These are phyloP conservation scores for Pseudochirops cupreus DNA, from an alignment of 2,797 vertebrate genomes.

Conservation along the genomic window DNA sequence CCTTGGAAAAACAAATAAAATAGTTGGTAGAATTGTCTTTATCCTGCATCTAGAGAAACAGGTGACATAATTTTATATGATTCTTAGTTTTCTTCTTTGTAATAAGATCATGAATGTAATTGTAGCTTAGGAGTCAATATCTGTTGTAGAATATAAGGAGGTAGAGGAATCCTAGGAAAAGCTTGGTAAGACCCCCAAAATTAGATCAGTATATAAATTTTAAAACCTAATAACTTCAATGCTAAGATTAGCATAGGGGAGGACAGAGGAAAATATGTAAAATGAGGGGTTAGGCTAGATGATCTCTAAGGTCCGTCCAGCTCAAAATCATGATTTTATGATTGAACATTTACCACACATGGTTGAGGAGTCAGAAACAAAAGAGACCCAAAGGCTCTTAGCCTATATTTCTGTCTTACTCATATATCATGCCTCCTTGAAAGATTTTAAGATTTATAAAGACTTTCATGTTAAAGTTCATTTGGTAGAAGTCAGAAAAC, in stretches of 20 bases:
- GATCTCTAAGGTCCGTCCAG: not conserved
- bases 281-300: not conserved
- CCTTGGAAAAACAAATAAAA: not conserved
- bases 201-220: not conserved
- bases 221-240: not conserved
- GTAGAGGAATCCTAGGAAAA: not conserved
- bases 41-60: not conserved
- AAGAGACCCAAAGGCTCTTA: constrained; percentile 8
- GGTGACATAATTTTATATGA: not conserved
- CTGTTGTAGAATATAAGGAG: not conserved
- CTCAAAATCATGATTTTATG: not conserved
- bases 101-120: not conserved
- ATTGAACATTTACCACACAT: not conserved
- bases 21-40: not conserved
- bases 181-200: not conserved
- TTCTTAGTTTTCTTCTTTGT: not conserved
- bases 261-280: not conserved
- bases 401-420: not conserved
- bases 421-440: not conserved
- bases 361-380: not conserved
- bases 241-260: not conserved
- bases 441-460: not conserved
- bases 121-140: not conserved
- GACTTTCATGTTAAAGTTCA: not conserved
- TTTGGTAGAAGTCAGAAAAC: constrained; percentile 4